Evolutionary conservation across 2,797 vertebrate species (phyloP).

Genomic region (Sebastes iracundus): DNA sequence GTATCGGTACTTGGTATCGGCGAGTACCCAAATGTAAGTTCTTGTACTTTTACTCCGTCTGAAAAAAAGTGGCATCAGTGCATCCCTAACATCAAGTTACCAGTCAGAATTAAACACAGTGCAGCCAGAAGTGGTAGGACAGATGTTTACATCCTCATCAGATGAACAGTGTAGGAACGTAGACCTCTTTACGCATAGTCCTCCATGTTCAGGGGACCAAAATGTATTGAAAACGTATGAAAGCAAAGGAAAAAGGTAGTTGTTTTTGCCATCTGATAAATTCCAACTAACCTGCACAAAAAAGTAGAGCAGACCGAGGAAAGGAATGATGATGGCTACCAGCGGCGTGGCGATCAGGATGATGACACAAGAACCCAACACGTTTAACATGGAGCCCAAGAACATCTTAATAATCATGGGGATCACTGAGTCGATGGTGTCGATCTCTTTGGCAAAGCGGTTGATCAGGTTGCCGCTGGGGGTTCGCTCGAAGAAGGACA

Average conservation of each 20-base stretch:
- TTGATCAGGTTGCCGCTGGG: constrained; percentile 97
- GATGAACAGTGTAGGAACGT: background rate
- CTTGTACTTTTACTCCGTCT: no score
- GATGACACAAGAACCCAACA: constrained; percentile 87
- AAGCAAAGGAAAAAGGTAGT: background rate
- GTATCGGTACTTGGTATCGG: no score
- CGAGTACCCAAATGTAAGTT: no score
- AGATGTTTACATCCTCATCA: background rate
- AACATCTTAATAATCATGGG: constrained; percentile 97
- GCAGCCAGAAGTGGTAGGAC: background rate
- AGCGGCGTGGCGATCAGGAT: constrained; percentile 92
- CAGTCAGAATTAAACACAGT: background rate
- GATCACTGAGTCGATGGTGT: constrained; percentile 93
- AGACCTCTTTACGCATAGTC: background rate
- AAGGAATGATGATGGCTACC: constrained; percentile 88
- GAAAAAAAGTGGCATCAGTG: no score
- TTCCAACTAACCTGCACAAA: constrained; percentile 89
- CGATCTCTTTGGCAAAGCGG: constrained; percentile 95
- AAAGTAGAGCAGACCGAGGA: constrained; percentile 91
- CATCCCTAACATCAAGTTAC: background rate
- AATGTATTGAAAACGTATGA: background rate
- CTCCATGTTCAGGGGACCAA: background rate
- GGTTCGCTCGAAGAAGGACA: constrained; percentile 95
- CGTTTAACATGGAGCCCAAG: constrained; percentile 92
- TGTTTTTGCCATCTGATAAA: background rate